Conservation (phyloP, 2,888 invertebrate genomes). For the Trypoxylon attenuatum region DNA sequence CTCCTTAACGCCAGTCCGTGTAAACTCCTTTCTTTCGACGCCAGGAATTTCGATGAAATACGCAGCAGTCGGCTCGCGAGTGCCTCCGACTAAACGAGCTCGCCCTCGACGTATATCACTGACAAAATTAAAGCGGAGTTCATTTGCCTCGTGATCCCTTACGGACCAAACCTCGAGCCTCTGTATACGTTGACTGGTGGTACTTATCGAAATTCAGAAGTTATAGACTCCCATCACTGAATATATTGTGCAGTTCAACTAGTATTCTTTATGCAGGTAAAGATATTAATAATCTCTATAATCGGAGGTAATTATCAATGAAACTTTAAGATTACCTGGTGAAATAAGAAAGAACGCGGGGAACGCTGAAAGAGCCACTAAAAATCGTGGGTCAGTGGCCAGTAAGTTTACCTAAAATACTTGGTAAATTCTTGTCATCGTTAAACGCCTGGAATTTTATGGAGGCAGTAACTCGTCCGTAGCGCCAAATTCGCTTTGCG, state of each 20-base stretch:
- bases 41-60: slow-evolving; percentile 51
- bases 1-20: slow-evolving; percentile 35
- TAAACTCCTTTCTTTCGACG: slow-evolving; percentile 51
- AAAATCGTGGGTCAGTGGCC: slow-evolving; percentile 55
- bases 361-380: not conserved
- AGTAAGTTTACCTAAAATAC: slow-evolving; percentile 60
- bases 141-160: not conserved
- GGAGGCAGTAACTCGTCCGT: slow-evolving; percentile 55
- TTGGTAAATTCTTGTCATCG: slow-evolving; percentile 68
- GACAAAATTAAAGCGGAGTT: not conserved
- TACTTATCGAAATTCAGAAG: too few species aligned
- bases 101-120: not conserved
- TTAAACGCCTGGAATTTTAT: slow-evolving; percentile 63
- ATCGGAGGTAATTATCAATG: too few species aligned
- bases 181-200: too few species aligned
- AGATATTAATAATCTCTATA: too few species aligned
- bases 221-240: too few species aligned
- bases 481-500: slow-evolving; percentile 58
- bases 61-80: not conserved
- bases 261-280: too few species aligned
- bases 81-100: not conserved
- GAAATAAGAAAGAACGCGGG: not conserved
- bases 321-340: too few species aligned
- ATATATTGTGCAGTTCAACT: too few species aligned
- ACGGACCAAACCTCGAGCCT: not conserved